Conservation (phyloP, 2,888 invertebrate species). For the Aporophyla lueneburgensis region DNA sequence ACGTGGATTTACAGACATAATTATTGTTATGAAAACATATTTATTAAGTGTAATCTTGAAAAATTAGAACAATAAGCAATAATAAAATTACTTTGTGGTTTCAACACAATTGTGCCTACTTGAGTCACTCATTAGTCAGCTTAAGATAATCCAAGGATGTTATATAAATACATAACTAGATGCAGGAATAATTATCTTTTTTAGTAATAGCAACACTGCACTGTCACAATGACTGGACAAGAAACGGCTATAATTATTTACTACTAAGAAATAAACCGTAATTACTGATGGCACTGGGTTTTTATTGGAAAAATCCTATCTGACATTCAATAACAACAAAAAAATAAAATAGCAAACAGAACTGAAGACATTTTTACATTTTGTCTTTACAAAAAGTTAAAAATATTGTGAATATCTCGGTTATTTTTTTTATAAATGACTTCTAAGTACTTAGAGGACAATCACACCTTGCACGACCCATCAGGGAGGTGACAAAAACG, state of each 20-base stretch:
- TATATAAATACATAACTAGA: slow-evolving; percentile 51
- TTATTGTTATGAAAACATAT: neutral
- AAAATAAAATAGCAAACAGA: neutral
- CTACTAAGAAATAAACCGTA: slow-evolving; percentile 53
- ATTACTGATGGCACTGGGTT: slow-evolving; percentile 52
- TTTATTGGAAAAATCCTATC: slow-evolving; percentile 61
- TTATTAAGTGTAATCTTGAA: neutral
- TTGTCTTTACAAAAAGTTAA: neutral
- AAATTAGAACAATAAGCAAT: slow-evolving; percentile 36
- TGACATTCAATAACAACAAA: slow-evolving; percentile 36
- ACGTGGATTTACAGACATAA: neutral
- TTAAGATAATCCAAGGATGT: slow-evolving; percentile 46
- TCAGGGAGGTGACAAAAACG: neutral
- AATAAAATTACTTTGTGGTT: slow-evolving; percentile 46
- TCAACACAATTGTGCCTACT: slow-evolving; percentile 36
- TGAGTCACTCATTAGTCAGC: slow-evolving; percentile 65
- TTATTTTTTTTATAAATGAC: neutral
- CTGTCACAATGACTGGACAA: slow-evolving; percentile 61
- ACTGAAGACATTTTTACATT: neutral
- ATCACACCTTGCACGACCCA: neutral
- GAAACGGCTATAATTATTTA: slow-evolving; percentile 58
- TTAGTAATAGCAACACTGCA: slow-evolving; percentile 47
- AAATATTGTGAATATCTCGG: neutral
- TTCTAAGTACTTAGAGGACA: neutral
- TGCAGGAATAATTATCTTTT: slow-evolving; percentile 50